Percentiles rank a stretch among this genome's conserved stretches.
phyloP scores from a whole-genome alignment of 1,140 invertebrate species.

The Drosophila sproati region DNA sequence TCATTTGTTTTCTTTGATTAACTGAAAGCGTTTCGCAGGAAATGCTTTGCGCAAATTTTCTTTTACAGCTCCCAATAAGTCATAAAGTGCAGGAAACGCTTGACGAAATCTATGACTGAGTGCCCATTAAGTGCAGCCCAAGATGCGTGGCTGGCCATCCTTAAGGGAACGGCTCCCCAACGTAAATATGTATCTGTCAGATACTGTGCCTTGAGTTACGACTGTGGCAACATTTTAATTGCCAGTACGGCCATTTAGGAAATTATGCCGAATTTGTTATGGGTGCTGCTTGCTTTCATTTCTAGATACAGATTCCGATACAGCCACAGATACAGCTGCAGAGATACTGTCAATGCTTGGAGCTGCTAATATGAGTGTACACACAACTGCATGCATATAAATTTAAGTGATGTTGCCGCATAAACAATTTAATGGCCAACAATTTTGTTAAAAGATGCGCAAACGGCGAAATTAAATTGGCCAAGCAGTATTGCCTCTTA shows the following conservation, averaged over 20 bases:
- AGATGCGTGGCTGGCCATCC: neutral
- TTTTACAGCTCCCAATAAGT: slow-evolving; percentile 46
- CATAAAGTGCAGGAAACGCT: slow-evolving; percentile 73
- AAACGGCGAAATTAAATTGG: slow-evolving; percentile 63
- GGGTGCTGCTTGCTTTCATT: neutral
- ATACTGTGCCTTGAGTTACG: slow-evolving; percentile 45
- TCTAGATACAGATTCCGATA: slow-evolving; percentile 35
- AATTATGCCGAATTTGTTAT: slow-evolving; percentile 41
- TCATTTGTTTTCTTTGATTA: slow-evolving; percentile 55
- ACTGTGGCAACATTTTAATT: slow-evolving; percentile 72
- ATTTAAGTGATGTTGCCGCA: slow-evolving; percentile 58
- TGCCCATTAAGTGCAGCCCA: slow-evolving; percentile 69
- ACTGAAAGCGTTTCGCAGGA: slow-evolving; percentile 44
- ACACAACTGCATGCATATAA: slow-evolving; percentile 32
- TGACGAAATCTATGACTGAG: slow-evolving; percentile 47
- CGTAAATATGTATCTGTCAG: slow-evolving; percentile 33
- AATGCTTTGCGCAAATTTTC: slow-evolving; percentile 23
- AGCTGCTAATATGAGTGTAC: neutral
- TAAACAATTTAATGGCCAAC: slow-evolving; percentile 67
- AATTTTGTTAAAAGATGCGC: slow-evolving; percentile 70
- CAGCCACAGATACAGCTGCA: slow-evolving; percentile 5
- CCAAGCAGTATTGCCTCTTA: slow-evolving; percentile 7
- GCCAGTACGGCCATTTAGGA: slow-evolving; percentile 45
- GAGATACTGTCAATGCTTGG: slow-evolving; percentile 3
- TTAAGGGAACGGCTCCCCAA: neutral